Evolutionary conservation across 2,888 invertebrate genomes (phyloP).

Genomic region (Siphlonurus alternatus): DNA sequence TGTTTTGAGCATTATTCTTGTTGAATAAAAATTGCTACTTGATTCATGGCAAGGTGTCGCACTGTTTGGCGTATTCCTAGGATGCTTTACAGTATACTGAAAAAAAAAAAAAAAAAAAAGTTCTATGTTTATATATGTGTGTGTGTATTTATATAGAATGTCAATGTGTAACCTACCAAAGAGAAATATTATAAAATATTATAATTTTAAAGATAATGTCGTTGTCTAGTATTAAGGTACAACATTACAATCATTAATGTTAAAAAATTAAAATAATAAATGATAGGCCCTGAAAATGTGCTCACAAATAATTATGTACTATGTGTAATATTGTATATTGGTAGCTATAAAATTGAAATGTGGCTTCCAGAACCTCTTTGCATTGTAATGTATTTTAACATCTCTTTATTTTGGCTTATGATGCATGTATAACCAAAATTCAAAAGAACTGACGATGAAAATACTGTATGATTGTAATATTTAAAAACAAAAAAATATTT

Average conservation of each 20-base stretch:
- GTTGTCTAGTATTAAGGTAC: not conserved
- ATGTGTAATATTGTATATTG: no score
- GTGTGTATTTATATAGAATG: not conserved
- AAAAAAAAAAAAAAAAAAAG: not conserved
- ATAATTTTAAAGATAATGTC: not conserved
- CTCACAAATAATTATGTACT: not conserved
- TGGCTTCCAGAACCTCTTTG: not conserved
- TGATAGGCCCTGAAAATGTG: not conserved
- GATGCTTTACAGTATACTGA: not conserved
- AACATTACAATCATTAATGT: not conserved
- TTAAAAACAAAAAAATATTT: no score
- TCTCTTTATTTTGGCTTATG: no score
- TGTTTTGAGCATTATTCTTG: no score
- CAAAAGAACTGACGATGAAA: no score
- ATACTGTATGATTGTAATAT: no score
- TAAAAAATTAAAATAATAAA: not conserved
- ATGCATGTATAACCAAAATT: no score
- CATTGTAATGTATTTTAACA: not conserved
- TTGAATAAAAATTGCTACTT: no score
- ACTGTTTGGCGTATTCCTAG: not conserved
- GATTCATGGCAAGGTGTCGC: not conserved
- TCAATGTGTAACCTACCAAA: not conserved
- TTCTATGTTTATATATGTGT: not conserved
- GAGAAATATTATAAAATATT: not conserved
- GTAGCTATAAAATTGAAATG: not conserved